Evolutionary conservation across 1,140 invertebrate genomes (phyloP), one percentile per base, ranked within the genome.

Genomic region (Caerostris darwini): DNA sequence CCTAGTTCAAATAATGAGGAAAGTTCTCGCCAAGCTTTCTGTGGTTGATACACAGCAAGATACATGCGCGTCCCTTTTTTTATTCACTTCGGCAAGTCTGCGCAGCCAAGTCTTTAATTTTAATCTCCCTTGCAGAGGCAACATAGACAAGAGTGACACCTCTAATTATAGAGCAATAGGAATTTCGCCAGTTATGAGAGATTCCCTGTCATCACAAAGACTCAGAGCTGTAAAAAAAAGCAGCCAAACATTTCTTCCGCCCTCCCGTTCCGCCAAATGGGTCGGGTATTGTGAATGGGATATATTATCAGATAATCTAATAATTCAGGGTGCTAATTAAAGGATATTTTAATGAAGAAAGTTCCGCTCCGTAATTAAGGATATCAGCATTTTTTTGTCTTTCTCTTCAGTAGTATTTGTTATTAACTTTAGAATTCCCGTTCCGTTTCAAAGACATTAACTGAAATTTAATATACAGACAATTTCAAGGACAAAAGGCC

Each of bases 261-360:
- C 17, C 34, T 64, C 2, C 34, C 34, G 0, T 34, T 2, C 34
- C 34, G 0, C 17, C 8, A 10, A 64, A 61, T 87, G 14, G 7
- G 14, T 53, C 3, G 4, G 3, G 14, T 5, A 17, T 61, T 7
- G 59, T 58, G 58, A 61, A 87, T 58, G 61, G 19, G 85, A 64
- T 87, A 19, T 87, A 87, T 61, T 87, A 87, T 87, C 85, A 64
- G 58, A 87, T 87, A 87, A 87, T 87, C 57, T 87, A 87, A 87
- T 87, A 87, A 87, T 61, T 87, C 85, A 64, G 57, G 5, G 19
- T 53, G 8, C 85, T 64, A 87, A 87, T 87, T 87, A 64, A 19
- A 87, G 19, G 7, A 64, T 87, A 61, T 12, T 58, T 87, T 87
- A 64, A 87, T 87, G 85, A 87, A 87, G 85, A 61, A 61, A 61